phyloP scores from a whole-genome alignment of 2,797 vertebrate genomes.

The Echiichthys vipera region DNA sequence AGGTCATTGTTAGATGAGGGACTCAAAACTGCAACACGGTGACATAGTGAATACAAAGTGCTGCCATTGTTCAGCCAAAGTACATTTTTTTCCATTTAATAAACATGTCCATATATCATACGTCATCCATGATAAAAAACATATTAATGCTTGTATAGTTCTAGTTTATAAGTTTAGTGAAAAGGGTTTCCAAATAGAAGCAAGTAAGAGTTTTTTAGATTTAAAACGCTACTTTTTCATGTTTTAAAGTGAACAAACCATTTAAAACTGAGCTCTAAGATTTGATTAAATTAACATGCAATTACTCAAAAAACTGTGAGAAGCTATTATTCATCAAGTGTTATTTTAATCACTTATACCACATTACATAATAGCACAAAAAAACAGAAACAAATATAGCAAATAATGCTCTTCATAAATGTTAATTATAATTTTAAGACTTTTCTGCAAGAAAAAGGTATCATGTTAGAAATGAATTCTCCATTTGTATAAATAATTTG shows the following conservation, averaged over 20 bases:
- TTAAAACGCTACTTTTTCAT: neutral
- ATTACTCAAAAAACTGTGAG: neutral
- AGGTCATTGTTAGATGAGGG: slow-evolving; percentile 20
- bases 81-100: neutral
- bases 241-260: neutral
- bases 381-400: neutral
- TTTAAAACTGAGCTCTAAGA: neutral
- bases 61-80: neutral
- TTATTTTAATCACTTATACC: neutral
- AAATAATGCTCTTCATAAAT: neutral
- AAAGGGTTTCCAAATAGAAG: neutral
- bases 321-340: neutral
- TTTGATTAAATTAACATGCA: neutral
- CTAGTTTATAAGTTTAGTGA: neutral
- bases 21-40: neutral
- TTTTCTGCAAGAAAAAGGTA: neutral
- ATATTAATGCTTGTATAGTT: too few species aligned
- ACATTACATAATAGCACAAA: neutral
- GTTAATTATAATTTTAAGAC: neutral
- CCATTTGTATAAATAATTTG: slow-evolving; percentile 32
- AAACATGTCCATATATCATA: neutral
- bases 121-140: neutral
- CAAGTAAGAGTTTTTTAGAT: neutral
- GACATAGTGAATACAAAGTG: slow-evolving; percentile 8
- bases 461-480: neutral